These are phyloP conservation scores for Oxytorus armatus DNA, from an alignment of 2,888 invertebrate genomes.

Conservation along the genomic window DNA sequence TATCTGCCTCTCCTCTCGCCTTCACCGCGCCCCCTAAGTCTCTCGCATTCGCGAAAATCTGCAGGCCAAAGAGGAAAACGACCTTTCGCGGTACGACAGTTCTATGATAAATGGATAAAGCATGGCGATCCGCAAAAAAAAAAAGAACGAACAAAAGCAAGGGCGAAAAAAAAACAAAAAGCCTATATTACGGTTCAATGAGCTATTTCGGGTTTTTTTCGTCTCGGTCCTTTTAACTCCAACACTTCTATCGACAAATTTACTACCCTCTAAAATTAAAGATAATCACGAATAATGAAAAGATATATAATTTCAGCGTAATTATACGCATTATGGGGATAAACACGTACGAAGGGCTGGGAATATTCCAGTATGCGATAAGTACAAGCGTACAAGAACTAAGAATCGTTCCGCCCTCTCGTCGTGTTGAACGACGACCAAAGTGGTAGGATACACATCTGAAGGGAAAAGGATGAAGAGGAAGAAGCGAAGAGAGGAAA, in stretches of 20 bases:
- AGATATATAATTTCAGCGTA: too few species aligned
- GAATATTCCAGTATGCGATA: slow-evolving; percentile 15
- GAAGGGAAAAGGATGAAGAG: slow-evolving; percentile 17
- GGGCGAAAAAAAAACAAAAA: slow-evolving; percentile 18
- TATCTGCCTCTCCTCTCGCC: background rate
- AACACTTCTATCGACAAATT: slow-evolving; percentile 1
- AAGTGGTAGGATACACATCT: slow-evolving; percentile 24
- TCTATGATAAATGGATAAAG: slow-evolving; percentile 73
- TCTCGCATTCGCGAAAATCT: background rate
- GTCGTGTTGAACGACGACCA: slow-evolving; percentile 17
- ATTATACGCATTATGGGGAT: background rate
- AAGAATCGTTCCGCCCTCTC: slow-evolving; percentile 13
- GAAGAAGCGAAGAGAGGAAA: slow-evolving; percentile 18
- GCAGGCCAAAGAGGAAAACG: slow-evolving; percentile 22
- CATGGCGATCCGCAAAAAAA: slow-evolving; percentile 58
- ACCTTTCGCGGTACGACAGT: slow-evolving; percentile 61
- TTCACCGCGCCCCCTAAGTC: slow-evolving; percentile 17
- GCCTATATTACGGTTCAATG: slow-evolving; percentile 37
- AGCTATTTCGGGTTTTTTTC: slow-evolving; percentile 18
- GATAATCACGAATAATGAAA: too few species aligned
- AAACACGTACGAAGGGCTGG: background rate
- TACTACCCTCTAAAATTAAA: slow-evolving; percentile 9
- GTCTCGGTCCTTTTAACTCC: background rate
- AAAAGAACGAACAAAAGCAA: background rate
- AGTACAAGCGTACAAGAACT: slow-evolving; percentile 10